phyloP scores from a whole-genome alignment of 2,113 vertebrate genomes.

The Podocnemis expansa region DNA sequence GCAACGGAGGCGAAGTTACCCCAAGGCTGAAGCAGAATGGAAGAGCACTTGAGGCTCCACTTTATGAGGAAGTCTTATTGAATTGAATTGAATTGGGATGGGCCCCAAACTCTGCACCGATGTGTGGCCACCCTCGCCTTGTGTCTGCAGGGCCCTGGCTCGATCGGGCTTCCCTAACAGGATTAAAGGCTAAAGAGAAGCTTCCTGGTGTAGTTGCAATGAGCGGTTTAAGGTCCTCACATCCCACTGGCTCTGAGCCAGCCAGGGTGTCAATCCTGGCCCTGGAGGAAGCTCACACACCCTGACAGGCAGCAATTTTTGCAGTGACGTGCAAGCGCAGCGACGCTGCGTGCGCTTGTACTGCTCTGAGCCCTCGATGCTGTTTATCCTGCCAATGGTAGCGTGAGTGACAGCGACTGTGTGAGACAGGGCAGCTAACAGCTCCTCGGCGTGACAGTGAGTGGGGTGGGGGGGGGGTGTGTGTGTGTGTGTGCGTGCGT shows the following conservation, averaged over 20 bases:
- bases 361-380: not conserved
- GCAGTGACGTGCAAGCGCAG: not conserved
- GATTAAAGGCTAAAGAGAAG: not conserved
- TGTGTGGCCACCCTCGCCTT: too few relatives aligned
- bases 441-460: not conserved
- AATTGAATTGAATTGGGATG: not conserved
- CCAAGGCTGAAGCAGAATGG: not conserved
- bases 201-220: not conserved
- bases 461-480: not conserved
- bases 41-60: not conserved
- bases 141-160: too few relatives aligned
- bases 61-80: not conserved
- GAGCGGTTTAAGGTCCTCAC: not conserved
- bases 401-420: not conserved
- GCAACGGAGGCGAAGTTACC: not conserved
- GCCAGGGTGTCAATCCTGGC: not conserved
- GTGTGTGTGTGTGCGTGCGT: too few relatives aligned
- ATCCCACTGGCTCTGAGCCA: not conserved
- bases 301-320: not conserved
- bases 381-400: not conserved
- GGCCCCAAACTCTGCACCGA: not conserved
- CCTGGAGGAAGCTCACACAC: not conserved
- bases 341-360: not conserved
- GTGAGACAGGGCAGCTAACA: not conserved
- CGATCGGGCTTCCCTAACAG: not conserved